Evolutionary conservation across 2,113 vertebrate species (phyloP), one percentile per base, ranked within the genome.

Genomic region (Lasiurus borealis): DNA sequence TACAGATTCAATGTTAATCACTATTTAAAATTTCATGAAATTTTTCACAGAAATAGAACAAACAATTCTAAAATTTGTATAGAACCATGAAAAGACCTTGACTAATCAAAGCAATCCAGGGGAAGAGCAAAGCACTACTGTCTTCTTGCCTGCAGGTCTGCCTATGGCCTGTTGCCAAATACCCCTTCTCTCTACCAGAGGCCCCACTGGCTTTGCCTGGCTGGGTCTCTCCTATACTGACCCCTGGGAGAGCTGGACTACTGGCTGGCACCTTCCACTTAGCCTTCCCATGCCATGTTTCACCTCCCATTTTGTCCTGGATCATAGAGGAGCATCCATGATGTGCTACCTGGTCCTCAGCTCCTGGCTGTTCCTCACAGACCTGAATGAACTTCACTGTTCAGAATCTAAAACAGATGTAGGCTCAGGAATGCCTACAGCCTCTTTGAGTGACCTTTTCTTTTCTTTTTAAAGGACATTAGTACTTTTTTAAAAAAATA

Each of bases 401-500:
- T 90, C 25, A 27, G 19, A 2, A 14, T 75, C 54, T 89, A 52
- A 44, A 73, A 95, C 3, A 40, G 40, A 66, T 1, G 9, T 68
- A 80, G n/a, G 54, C 8, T 72, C 12, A 2, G 78, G 23, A 92
- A 94, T 40, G 64, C 46, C 46, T 88, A 25, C 18, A 62, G 40
- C 59, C 80, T 97, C 76, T 36, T 78, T 95, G 81, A 44, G 5
- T 95, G 91, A 95, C 93, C 77, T 94, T 93, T 34, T 90, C 50
- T 83, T 5, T 40, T 40, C 40, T 40, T 40, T 40, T 40, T 40
- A 40, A 40, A 40, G 40, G 40, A 40, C 40, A 40, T 40, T 40
- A 40, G 40, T 40, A 40, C 40, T 40, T 40, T 40, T 40, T 40
- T 40, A 40, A 40, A 40, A 40, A 40, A 40, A 40, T 40, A 40